Evolutionary conservation across 2,113 vertebrate genomes (phyloP).

Genomic region (Brienomyrus longianalis): DNA sequence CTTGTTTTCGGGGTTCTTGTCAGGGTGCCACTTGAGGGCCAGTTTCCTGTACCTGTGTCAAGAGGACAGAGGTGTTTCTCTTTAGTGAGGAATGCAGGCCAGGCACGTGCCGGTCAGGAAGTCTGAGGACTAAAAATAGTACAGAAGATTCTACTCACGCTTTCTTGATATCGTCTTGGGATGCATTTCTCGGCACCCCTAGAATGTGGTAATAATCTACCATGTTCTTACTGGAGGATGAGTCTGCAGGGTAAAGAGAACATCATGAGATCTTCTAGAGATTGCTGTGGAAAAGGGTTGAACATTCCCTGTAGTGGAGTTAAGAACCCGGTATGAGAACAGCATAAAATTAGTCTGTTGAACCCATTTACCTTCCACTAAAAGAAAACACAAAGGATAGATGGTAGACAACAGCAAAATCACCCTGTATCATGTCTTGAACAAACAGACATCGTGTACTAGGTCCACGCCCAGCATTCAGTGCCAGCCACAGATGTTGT

Average conservation of each 20-base stretch:
- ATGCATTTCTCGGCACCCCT: constrained; percentile 77
- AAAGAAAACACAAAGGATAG: background rate
- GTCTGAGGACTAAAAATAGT: background rate
- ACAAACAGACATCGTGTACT: background rate
- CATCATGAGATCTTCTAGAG: background rate
- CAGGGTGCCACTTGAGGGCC: constrained; percentile 90
- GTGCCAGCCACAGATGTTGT: background rate
- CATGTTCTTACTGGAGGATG: constrained; percentile 62
- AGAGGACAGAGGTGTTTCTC: background rate
- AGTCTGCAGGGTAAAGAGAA: constrained; percentile 29
- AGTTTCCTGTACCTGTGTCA: constrained; percentile 77
- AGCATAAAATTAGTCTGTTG: background rate
- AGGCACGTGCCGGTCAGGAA: no score
- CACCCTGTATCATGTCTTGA: background rate
- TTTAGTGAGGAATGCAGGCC: background rate
- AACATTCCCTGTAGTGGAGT: background rate
- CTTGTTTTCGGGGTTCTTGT: constrained; percentile 95
- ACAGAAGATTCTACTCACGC: constrained; percentile 67
- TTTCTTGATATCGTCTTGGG: constrained; percentile 91
- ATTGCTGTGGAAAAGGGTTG: background rate
- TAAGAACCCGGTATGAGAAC: background rate
- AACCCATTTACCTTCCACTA: background rate
- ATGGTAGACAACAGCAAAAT: background rate
- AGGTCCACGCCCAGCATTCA: background rate
- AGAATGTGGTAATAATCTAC: constrained; percentile 91